Evolutionary conservation across 2,113 vertebrate species (phyloP).

Genomic region (Naja naja): DNA sequence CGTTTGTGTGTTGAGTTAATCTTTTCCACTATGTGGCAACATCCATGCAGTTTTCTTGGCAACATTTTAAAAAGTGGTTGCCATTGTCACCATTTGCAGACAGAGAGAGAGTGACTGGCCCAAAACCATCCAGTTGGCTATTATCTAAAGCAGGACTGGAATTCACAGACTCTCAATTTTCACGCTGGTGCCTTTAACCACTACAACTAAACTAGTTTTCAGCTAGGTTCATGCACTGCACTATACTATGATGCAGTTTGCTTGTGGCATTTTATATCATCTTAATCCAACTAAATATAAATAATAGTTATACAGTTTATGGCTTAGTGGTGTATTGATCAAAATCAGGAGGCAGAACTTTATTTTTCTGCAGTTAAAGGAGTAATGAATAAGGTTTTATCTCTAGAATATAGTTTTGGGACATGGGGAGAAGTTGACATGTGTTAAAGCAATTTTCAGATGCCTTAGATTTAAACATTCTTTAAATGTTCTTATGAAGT

Average conservation of each 20-base stretch:
- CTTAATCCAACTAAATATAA: neutral
- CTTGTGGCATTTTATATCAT: neutral
- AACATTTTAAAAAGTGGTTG: neutral
- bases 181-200: neutral
- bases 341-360: neutral
- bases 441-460: neutral
- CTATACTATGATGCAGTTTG: neutral
- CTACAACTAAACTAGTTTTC: neutral
- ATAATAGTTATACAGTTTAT: neutral
- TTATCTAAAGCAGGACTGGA: neutral
- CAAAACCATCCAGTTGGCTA: neutral
- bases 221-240: neutral
- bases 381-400: neutral
- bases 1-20: neutral
- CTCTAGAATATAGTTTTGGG: neutral
- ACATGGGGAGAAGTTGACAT: neutral
- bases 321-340: neutral
- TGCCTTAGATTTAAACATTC: neutral
- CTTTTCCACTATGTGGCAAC: neutral
- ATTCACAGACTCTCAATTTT: neutral
- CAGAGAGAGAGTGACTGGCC: neutral
- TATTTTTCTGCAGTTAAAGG: neutral
- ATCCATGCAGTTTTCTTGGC: neutral
- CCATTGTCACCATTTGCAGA: neutral
- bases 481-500: neutral